phyloP scores from a whole-genome alignment of 2,797 vertebrate genomes.

The Urophycis tenuis region DNA sequence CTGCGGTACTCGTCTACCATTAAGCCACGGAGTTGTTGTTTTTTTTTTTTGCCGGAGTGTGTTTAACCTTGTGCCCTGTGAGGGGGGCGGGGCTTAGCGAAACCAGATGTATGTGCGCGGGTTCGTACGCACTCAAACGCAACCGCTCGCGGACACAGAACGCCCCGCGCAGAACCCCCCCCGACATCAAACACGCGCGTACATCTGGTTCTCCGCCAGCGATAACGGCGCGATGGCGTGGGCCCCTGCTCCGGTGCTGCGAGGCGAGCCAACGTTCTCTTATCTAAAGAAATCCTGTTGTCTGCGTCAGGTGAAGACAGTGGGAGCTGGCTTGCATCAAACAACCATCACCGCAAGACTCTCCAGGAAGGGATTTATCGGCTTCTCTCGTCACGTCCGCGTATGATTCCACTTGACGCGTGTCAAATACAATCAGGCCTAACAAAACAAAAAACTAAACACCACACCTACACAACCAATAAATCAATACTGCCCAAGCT shows the following conservation, averaged over 20 bases:
- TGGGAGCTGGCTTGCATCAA: not conserved
- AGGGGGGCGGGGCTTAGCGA: slow-evolving; percentile 23
- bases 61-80: slow-evolving; percentile 36
- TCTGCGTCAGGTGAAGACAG: not conserved
- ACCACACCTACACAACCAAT: not conserved
- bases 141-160: too few species aligned
- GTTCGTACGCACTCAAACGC: too few species aligned
- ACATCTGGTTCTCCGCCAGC: too few species aligned
- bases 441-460: not conserved
- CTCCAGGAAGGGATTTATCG: too few species aligned
- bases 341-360: not conserved
- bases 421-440: too few species aligned
- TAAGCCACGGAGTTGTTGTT: slow-evolving; percentile 28
- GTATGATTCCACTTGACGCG: too few species aligned
- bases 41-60: slow-evolving; percentile 29
- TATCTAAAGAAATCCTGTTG: not conserved
- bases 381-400: too few species aligned
- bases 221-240: too few species aligned
- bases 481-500: not conserved
- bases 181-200: too few species aligned
- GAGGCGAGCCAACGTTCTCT: not conserved
- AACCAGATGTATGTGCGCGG: slow-evolving; percentile 41
- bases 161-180: too few species aligned
- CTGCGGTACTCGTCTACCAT: slow-evolving; percentile 13
- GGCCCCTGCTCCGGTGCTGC: too few species aligned